These are phyloP conservation scores for Drepana arcuata DNA, from an alignment of 1,140 invertebrate genomes.

Conservation along the genomic window DNA sequence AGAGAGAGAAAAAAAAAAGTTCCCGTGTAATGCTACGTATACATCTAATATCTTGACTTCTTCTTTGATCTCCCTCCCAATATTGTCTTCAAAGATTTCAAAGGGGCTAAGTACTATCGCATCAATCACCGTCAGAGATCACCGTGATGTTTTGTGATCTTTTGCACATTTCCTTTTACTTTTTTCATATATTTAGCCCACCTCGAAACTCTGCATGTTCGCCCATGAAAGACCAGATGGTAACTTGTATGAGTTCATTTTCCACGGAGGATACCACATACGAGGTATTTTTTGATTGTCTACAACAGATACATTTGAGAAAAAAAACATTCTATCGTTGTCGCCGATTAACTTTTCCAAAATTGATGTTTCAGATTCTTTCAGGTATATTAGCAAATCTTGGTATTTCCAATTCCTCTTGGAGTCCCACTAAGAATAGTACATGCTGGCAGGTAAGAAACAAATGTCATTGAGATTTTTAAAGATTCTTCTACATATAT, in stretches of 20 bases:
- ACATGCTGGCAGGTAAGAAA: constrained; percentile 25
- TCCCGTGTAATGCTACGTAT: too few relatives aligned
- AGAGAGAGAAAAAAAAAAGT: too few relatives aligned
- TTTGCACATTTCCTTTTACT: too few relatives aligned
- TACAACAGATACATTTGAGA: background rate
- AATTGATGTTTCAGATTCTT: constrained; percentile 22
- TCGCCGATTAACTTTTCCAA: background rate
- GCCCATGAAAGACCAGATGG: background rate
- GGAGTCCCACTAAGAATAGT: constrained; percentile 20
- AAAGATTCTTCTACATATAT: background rate
- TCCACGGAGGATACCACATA: background rate
- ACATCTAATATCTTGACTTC: too few relatives aligned
- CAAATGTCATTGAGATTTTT: background rate
- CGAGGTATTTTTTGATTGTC: background rate
- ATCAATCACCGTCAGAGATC: too few relatives aligned
- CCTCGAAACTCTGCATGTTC: background rate
- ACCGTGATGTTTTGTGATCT: too few relatives aligned
- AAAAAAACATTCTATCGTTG: too few relatives aligned
- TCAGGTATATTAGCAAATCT: constrained; percentile 18
- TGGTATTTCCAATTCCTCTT: constrained; percentile 18
- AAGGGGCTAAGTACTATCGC: too few relatives aligned
- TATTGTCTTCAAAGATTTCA: too few relatives aligned
- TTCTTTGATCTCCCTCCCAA: too few relatives aligned
- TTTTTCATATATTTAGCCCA: background rate
- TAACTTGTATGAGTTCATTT: too few relatives aligned